These are phyloP conservation scores for Megaceryle alcyon DNA, from an alignment of 2,797 vertebrate genomes.

Conservation along the genomic window DNA sequence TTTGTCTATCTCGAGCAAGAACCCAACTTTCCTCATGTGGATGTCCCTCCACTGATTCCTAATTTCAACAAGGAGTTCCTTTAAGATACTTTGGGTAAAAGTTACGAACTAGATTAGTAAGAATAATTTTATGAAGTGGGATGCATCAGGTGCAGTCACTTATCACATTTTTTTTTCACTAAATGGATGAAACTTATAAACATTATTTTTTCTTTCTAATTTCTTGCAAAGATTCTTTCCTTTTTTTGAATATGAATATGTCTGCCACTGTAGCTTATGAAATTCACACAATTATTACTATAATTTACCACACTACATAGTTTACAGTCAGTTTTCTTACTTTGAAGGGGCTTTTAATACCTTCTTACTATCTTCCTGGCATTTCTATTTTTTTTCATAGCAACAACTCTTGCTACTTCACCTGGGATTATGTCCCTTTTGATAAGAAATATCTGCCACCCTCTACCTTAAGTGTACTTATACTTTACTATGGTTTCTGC, in stretches of 20 bases:
- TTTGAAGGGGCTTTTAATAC: background rate
- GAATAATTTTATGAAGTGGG: background rate
- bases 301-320: background rate
- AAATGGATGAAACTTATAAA: background rate
- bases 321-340: background rate
- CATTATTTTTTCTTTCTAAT: background rate
- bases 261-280: background rate
- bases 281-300: background rate
- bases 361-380: background rate
- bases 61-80: background rate
- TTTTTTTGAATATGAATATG: background rate
- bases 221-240: background rate
- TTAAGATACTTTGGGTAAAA: background rate
- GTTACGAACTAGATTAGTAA: background rate
- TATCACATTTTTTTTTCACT: background rate
- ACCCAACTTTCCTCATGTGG: background rate
- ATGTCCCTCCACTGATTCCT: background rate
- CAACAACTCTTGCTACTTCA: background rate
- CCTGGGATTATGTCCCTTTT: background rate
- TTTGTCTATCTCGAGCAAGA: fast-evolving
- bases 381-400: background rate
- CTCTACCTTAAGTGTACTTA: background rate
- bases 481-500: background rate
- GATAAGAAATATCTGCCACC: background rate
- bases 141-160: background rate